Percentiles rank a stretch among this genome's conserved stretches.
Evolutionary conservation across 2,888 invertebrate genomes (phyloP).

Genomic region (Bugula neritina): DNA sequence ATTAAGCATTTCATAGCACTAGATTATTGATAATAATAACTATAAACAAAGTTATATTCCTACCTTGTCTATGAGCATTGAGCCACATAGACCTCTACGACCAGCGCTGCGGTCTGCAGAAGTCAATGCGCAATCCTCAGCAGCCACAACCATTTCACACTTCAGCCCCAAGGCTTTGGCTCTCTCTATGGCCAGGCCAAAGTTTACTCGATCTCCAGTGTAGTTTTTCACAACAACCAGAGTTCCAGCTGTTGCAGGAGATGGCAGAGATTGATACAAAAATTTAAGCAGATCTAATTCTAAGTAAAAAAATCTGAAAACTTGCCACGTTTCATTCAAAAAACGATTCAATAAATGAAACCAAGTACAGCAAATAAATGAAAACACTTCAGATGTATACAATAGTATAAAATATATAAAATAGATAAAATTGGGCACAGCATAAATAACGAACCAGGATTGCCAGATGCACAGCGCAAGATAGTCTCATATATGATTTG

Average conservation of each 20-base stretch:
- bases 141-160: constrained; percentile 61
- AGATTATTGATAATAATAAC: no score
- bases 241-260: constrained; percentile 45
- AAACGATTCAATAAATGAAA: no score
- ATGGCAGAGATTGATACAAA: constrained; percentile 18
- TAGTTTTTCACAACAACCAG: constrained; percentile 50
- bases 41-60: no score
- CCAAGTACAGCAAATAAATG: no score
- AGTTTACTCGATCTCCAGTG: constrained; percentile 51
- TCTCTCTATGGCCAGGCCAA: constrained; percentile 47
- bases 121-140: constrained; percentile 65
- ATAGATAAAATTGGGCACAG: no score
- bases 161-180: constrained; percentile 56
- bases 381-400: no score
- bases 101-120: constrained; percentile 58
- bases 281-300: no score
- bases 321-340: no score
- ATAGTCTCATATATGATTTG: constrained; percentile 64
- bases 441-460: no score
- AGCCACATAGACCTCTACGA: constrained; percentile 61
- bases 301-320: no score
- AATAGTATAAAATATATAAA: no score
- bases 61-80: constrained; percentile 57
- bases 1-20: no score
- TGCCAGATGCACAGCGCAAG: constrained; percentile 57